phyloP scores from a whole-genome alignment of 2,888 invertebrate species.

The Leucozona laternaria region DNA sequence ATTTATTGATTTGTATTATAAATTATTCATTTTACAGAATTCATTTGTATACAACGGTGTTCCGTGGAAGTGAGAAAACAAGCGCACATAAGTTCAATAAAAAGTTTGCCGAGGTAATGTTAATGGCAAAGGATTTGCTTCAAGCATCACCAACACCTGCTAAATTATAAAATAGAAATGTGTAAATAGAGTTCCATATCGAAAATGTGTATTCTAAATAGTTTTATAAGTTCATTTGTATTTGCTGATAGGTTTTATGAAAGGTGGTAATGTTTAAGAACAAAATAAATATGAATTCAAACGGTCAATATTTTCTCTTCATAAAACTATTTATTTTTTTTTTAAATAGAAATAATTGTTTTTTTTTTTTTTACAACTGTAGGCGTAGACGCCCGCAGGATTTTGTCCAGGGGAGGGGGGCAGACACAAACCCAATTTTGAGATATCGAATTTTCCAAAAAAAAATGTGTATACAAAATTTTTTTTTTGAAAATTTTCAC shows the following conservation, averaged over 20 bases:
- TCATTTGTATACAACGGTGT: constrained; percentile 81
- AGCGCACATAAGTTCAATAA: constrained; percentile 82
- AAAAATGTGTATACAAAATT: too few relatives aligned
- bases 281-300: not conserved
- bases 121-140: constrained; percentile 79
- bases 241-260: not conserved
- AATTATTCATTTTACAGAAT: constrained; percentile 78
- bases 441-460: too few relatives aligned
- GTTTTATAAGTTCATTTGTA: not conserved
- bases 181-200: too few relatives aligned
- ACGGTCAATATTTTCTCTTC: not conserved
- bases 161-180: constrained; percentile 78
- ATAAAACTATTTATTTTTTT: too few relatives aligned
- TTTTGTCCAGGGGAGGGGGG: too few relatives aligned
- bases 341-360: too few relatives aligned
- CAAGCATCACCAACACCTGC: constrained; percentile 77
- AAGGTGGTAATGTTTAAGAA: not conserved
- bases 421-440: too few relatives aligned
- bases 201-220: not conserved
- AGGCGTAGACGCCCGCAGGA: too few relatives aligned
- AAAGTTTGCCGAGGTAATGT: constrained; percentile 80
- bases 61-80: constrained; percentile 82
- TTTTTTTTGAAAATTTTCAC: too few relatives aligned
- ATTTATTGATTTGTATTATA: not conserved
- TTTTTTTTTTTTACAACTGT: too few relatives aligned